Evolutionary conservation across 2,888 invertebrate genomes (phyloP).

Genomic region (Cephus runcator): DNA sequence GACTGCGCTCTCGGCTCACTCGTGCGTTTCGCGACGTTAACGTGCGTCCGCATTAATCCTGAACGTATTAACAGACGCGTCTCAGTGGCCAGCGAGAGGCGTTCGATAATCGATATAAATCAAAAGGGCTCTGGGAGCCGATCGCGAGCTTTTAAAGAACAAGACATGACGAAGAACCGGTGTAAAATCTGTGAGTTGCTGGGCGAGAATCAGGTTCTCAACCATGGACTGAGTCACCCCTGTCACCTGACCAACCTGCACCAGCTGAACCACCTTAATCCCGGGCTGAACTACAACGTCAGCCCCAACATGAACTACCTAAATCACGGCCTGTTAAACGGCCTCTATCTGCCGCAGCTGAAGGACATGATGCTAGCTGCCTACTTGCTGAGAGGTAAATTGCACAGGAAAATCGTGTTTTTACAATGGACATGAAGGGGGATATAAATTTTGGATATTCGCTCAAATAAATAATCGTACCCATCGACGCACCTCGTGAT

Average conservation of each 20-base stretch:
- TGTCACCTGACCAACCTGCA: constrained; percentile 52
- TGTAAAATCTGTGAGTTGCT: constrained; percentile 56
- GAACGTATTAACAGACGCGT: background rate
- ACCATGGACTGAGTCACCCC: constrained; percentile 52
- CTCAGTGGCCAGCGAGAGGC: background rate
- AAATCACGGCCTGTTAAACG: constrained; percentile 55
- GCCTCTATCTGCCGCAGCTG: constrained; percentile 70
- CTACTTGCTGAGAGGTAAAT: constrained; percentile 73
- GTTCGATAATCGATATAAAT: background rate
- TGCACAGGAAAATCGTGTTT: background rate
- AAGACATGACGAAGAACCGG: constrained; percentile 50
- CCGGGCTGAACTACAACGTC: constrained; percentile 37
- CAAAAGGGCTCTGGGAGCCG: background rate
- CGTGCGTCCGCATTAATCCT: background rate
- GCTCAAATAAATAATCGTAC: background rate
- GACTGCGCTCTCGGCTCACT: background rate
- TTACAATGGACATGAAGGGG: background rate
- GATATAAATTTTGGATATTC: background rate
- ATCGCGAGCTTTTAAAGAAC: background rate
- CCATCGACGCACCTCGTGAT: background rate
- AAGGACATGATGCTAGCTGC: constrained; percentile 75
- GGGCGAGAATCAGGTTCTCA: constrained; percentile 45
- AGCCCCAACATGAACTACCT: constrained; percentile 46
- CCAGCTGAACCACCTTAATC: constrained; percentile 47
- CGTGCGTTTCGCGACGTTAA: background rate